Evolutionary conservation across 2,888 invertebrate species (phyloP), one percentile per base, ranked within the genome.

Genomic region (Drosophila melanosoma): DNA sequence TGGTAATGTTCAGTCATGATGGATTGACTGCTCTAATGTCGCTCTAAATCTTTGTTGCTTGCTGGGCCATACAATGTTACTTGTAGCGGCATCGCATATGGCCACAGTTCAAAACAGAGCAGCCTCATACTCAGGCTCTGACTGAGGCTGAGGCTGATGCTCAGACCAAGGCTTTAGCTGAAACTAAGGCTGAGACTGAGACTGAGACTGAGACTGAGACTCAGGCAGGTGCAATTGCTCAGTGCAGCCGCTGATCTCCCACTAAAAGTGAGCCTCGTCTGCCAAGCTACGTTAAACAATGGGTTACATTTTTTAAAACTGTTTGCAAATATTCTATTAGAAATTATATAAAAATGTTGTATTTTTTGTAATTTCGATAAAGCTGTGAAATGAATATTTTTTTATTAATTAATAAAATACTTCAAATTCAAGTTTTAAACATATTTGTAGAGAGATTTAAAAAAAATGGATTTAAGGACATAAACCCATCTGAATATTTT

Each of bases 21-120:
- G 92, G 93, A 93, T 93, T 93, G 92, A 92, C 93, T 92, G 92
- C 92, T 92, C 92, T 93, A 93, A 93, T 93, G 93, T 93, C 93
- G 93, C 92, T 93, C 92, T 93, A 92, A 93, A 93, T 93, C 93
- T 92, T 91, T 90, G 85, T 81, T 74, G 75, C 78, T 76, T 60
- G 83, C 84, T 83, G 79, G 77, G 69, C 62, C 72, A 69, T 48
- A 72, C 57, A n/a, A 51, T 53, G 53, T 85, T 82, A 74, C 82
- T 82, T 76, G 83, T 76, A 79, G 74, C 83, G 80, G 82, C 81
- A 83, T 81, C 71, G 84, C 84, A 78, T 69, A 78, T 80, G 80
- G 76, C 76, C 63, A 69, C 80, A 79, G 79, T 80, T 79, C 80
- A 79, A 75, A 80, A 66, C 80, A 62, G 78, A 79, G 78, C 70